Evolutionary conservation across 2,888 invertebrate species (phyloP).

Genomic region (Eupithecia vulgata): DNA sequence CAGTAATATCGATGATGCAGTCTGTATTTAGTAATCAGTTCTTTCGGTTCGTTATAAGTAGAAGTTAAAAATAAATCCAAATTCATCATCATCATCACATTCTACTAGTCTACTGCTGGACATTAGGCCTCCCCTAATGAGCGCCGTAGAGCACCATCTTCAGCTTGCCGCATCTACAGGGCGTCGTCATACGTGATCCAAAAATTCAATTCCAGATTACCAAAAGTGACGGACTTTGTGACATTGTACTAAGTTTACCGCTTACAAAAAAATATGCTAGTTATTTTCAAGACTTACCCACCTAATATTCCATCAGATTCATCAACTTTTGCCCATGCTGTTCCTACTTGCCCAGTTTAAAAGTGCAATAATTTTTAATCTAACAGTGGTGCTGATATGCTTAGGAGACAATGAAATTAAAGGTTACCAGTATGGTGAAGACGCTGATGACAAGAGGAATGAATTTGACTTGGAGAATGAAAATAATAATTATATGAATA

Average conservation of each 20-base stretch:
- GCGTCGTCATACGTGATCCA: neutral
- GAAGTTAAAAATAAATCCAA: neutral
- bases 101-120: neutral
- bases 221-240: neutral
- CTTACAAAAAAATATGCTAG: neutral
- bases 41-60: neutral
- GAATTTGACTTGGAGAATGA: neutral
- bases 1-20: slow-evolving; percentile 2
- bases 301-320: neutral
- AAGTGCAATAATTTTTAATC: neutral
- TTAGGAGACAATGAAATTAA: neutral
- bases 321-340: neutral
- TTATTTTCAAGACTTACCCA: neutral
- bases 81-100: neutral
- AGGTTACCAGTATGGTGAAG: neutral
- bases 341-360: neutral
- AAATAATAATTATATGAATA: neutral
- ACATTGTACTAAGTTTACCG: neutral
- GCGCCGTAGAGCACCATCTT: neutral
- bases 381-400: neutral
- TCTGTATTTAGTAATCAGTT: neutral
- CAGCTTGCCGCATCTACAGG: neutral
- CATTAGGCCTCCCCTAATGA: neutral
- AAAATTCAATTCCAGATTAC: neutral
- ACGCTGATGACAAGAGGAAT: neutral